phyloP scores from a whole-genome alignment of 2,888 invertebrate species.

The Euplexia lucipara region DNA sequence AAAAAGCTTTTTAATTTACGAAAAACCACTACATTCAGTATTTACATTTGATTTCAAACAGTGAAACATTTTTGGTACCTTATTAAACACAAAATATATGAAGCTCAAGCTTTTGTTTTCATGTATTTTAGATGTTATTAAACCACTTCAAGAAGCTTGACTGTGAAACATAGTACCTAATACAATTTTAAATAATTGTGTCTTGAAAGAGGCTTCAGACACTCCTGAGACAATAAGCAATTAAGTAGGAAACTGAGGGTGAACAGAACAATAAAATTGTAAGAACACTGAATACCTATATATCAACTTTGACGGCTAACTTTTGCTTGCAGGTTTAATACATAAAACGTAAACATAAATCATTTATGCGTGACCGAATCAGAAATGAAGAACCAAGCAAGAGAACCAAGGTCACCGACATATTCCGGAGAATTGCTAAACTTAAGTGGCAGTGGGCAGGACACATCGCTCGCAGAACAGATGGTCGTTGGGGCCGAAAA shows the following conservation, averaged over 20 bases:
- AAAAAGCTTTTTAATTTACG: too few relatives aligned
- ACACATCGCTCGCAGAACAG: too few relatives aligned
- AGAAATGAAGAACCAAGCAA: too few relatives aligned
- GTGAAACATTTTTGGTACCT: not conserved
- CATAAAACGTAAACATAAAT: too few relatives aligned
- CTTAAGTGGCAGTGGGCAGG: too few relatives aligned
- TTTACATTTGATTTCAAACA: not conserved
- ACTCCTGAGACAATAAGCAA: constrained; percentile 1
- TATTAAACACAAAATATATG: not conserved
- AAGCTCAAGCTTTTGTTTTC: constrained; percentile 6
- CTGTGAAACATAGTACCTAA: constrained; percentile 6
- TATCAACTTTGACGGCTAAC: not conserved
- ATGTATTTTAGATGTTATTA: constrained; percentile 16
- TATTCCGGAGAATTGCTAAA: too few relatives aligned
- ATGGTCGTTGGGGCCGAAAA: too few relatives aligned
- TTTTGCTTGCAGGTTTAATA: too few relatives aligned
- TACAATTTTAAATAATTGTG: constrained; percentile 10
- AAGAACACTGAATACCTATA: not conserved
- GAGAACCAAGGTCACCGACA: too few relatives aligned
- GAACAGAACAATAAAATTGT: not conserved
- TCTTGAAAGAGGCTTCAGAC: not conserved
- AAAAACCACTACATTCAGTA: not conserved
- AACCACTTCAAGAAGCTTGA: constrained; percentile 2
- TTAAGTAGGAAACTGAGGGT: not conserved
- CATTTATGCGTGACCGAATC: too few relatives aligned